phyloP scores from a whole-genome alignment of 2,113 vertebrate species.

The Stomatorhinus ivindoensis region DNA sequence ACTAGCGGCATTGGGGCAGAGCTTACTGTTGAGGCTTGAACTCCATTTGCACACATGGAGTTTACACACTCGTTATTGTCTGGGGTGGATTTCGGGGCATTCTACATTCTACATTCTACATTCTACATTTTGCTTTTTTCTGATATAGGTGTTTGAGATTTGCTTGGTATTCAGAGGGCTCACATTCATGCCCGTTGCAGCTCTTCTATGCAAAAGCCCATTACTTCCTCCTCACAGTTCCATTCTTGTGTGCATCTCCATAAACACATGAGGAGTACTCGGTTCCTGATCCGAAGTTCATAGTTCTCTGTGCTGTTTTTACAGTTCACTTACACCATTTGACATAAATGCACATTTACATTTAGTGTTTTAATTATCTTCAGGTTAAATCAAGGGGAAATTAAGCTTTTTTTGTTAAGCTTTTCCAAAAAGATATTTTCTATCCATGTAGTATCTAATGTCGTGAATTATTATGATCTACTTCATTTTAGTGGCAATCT shows the following conservation, averaged over 20 bases:
- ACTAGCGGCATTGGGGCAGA: constrained; percentile 36
- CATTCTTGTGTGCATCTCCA: constrained; percentile 42
- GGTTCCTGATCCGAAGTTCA: not conserved
- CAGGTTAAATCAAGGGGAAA: not conserved
- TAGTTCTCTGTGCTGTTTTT: not conserved
- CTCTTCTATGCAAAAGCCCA: constrained; percentile 60
- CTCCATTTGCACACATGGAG: constrained; percentile 7
- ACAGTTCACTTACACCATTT: not conserved
- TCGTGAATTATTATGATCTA: constrained; percentile 9
- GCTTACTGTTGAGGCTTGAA: not conserved
- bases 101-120: constrained; percentile 26
- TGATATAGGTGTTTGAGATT: constrained; percentile 25
- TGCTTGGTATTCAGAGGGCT: not conserved
- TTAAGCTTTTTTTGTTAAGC: not conserved
- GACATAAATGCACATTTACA: not conserved
- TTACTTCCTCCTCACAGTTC: constrained; percentile 38
- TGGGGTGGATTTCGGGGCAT: constrained; percentile 19
- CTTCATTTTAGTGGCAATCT: not conserved
- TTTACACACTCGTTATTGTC: not conserved
- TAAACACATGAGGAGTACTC: constrained; percentile 13
- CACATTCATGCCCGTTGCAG: constrained; percentile 17
- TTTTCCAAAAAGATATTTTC: not conserved
- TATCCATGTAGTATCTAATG: not conserved
- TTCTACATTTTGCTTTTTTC: constrained; percentile 27
- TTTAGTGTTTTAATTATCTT: constrained; percentile 14